Base-by-base conservation (phyloP, 2,888 invertebrate genomes). In the Rapana venosa region DNA sequence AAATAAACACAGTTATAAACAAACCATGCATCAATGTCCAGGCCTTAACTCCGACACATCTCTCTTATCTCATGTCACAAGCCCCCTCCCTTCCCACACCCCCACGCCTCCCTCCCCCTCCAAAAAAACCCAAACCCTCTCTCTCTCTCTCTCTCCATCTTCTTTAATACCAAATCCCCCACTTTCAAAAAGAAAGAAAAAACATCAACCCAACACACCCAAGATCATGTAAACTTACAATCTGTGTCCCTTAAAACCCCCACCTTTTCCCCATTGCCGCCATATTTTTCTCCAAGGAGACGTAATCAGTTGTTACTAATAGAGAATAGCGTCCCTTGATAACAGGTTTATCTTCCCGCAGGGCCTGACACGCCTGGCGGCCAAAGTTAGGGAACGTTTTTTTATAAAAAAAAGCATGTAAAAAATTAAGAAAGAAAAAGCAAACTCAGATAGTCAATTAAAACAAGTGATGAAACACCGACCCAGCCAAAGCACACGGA, bases 391-490 rank as follows among this genome's bases (percentile, higher is more conserved):
- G 8, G 47, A 47, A 2, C 47, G 4, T 47, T 8, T 8, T 8
- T 47, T 8, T 8, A 47, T 5, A 47, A 47, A 47, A 47, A 47
- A 47, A 47, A 47, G 8, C 47, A 47, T 8, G 8, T 8, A 47
- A 47, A 47, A 47, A 47, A 47, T 5, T 47, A 47, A 47, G 47
- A 47, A 47, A 47, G 4, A 47, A 47, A 47, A 47, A 47, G 8
- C 47, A 47, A 5, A 2, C 47, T 8, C 36, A 83, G 86, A 66
- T 66, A 61, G 86, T 35, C 66, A 86, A 61, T 86, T 86, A 86
- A 86, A 86, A 66, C 58, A n/a, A 61, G 86, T 86, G 86, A 86
- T 86, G 86, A 86, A 85, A 85, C 85, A n/a, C n/a, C n/a, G n/a
- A n/a, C n/a, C n/a, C n/a, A n/a, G n/a, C n/a, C n/a, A n/a, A n/a